Conservation (phyloP, 2,888 invertebrate genomes). For the Eupithecia vulgata region DNA sequence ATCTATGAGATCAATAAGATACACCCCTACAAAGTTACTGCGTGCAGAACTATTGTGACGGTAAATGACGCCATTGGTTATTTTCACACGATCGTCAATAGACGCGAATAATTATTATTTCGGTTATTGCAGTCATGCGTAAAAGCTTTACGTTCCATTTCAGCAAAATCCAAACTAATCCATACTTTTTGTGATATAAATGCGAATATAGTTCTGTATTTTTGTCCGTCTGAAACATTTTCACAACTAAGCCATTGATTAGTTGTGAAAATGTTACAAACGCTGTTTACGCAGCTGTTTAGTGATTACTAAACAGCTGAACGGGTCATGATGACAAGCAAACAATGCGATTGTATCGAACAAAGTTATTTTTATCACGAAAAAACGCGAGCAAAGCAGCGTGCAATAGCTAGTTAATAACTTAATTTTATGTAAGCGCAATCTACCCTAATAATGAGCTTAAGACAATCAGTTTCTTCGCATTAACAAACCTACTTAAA, state of each 20-base stretch:
- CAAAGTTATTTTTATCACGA: no score
- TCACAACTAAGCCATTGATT: no score
- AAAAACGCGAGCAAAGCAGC: neutral
- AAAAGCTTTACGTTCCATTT: neutral
- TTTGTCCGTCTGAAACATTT: neutral
- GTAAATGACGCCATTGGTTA: conserved; percentile 49
- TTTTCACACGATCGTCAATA: conserved; percentile 54
- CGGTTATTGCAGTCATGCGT: conserved; percentile 20
- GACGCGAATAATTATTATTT: conserved; percentile 39
- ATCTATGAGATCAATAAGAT: conserved; percentile 54
- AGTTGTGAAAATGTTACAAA: no score
- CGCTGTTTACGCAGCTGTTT: no score
- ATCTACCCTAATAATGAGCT: conserved; percentile 3
- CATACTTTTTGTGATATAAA: neutral
- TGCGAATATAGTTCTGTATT: neutral
- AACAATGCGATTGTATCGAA: no score
- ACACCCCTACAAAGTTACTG: conserved; percentile 58
- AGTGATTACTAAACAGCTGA: no score
- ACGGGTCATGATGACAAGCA: no score
- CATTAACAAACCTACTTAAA: conserved; percentile 11
- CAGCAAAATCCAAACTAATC: neutral
- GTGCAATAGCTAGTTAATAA: neutral
- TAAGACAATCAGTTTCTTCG: conserved; percentile 6
- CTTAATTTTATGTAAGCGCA: neutral
- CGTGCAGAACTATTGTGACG: conserved; percentile 53